phyloP scores from a whole-genome alignment of 92 coral and sea anemone genomes.

The Paramuricea clavata region DNA sequence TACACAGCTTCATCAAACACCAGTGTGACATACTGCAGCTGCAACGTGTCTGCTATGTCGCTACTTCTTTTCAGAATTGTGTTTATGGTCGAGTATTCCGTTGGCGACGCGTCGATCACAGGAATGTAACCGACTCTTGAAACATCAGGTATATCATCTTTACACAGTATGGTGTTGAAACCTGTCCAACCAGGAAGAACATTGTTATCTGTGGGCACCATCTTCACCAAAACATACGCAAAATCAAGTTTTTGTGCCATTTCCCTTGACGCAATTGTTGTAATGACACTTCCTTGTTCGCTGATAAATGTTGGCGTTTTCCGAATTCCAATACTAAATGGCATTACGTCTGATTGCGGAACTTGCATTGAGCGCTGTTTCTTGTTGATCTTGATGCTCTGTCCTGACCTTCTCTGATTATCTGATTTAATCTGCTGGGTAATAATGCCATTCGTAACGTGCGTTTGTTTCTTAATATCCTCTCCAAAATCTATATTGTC shows the following conservation, averaged over 20 bases:
- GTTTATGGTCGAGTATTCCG: too few species aligned
- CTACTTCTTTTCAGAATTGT: slow-evolving; percentile 34
- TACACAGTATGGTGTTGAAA: too few species aligned
- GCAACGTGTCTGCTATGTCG: slow-evolving; percentile 38
- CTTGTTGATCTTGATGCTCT: slow-evolving; percentile 10
- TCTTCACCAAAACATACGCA: slow-evolving; percentile 44
- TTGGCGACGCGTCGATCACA: slow-evolving; percentile 50
- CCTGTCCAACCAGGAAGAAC: slow-evolving; percentile 54
- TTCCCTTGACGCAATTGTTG: slow-evolving; percentile 26
- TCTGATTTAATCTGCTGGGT: slow-evolving; percentile 34
- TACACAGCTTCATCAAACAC: slow-evolving; percentile 38
- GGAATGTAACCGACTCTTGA: slow-evolving; percentile 56
- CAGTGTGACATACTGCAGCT: slow-evolving; percentile 22
- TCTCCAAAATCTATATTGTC: slow-evolving; percentile 62
- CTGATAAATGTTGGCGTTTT: slow-evolving; percentile 46
- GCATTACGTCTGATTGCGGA: slow-evolving; percentile 41
- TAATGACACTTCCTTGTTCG: not conserved
- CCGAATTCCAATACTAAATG: slow-evolving; percentile 44
- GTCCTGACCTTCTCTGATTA: slow-evolving; percentile 2
- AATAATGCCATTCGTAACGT: too few species aligned
- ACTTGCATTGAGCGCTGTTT: slow-evolving; percentile 43
- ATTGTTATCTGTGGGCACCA: slow-evolving; percentile 5
- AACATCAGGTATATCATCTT: slow-evolving; percentile 21
- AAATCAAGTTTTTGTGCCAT: slow-evolving; percentile 34
- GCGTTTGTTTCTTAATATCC: slow-evolving; percentile 53